Evolutionary conservation across 2,797 vertebrate genomes (phyloP).

Genomic region (Chromobotia macracanthus): DNA sequence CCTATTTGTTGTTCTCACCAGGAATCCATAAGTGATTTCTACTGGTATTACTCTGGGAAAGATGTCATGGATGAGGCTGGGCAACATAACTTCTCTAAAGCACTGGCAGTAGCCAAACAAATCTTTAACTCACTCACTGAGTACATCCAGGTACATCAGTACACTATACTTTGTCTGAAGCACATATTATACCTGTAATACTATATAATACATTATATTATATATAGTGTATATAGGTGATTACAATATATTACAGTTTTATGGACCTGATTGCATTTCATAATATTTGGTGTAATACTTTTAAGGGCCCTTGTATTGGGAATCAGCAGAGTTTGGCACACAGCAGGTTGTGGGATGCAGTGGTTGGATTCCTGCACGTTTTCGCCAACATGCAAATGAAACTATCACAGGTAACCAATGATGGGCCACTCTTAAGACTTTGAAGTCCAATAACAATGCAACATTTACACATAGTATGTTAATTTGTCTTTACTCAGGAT

Average conservation of each 20-base stretch:
- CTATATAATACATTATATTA: too few relatives aligned
- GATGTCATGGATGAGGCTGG: conserved; percentile 93
- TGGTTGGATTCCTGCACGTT: conserved; percentile 88
- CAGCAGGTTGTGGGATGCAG: conserved; percentile 87
- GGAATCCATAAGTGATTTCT: conserved; percentile 99
- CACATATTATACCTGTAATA: too few relatives aligned
- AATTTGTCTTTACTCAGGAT: conserved; percentile 70
- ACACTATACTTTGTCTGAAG: not conserved
- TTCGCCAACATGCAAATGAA: conserved; percentile 94
- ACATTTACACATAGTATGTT: not conserved
- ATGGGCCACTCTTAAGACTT: not conserved
- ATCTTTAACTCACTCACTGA: conserved; percentile 98
- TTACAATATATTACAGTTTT: not conserved
- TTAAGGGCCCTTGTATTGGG: conserved; percentile 85
- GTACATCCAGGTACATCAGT: conserved; percentile 89
- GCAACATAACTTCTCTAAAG: conserved; percentile 92
- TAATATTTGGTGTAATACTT: conserved; percentile 9
- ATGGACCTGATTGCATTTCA: not conserved
- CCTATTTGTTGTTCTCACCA: conserved; percentile 64
- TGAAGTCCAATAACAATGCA: not conserved
- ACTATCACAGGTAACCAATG: conserved; percentile 83
- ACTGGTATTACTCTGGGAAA: conserved; percentile 98
- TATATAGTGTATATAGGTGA: too few relatives aligned
- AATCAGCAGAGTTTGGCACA: conserved; percentile 90
- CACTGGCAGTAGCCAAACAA: conserved; percentile 92